Conservation (phyloP, 2,113 vertebrate species). For the Oxyura jamaicensis region DNA sequence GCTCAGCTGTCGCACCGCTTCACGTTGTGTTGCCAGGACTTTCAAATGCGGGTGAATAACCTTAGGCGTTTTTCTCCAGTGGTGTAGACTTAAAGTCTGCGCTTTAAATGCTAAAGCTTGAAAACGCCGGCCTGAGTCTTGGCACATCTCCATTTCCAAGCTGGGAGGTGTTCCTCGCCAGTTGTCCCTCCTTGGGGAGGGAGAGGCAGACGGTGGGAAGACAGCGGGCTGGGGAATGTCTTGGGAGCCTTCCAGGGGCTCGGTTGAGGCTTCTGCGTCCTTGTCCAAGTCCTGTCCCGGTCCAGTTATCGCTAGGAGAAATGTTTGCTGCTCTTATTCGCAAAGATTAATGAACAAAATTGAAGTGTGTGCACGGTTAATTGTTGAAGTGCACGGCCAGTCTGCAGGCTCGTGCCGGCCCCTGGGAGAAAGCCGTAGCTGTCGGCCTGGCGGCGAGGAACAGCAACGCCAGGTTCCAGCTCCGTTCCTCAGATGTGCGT, state of each 20-base stretch:
- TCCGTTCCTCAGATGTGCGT: neutral
- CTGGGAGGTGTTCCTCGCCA: constrained; percentile 1
- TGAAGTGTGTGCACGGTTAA: neutral
- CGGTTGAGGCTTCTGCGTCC: constrained; percentile 10
- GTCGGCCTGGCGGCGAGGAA: neutral
- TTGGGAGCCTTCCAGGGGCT: constrained; percentile 55
- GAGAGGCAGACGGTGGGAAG: constrained; percentile 61
- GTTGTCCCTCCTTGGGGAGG: constrained; percentile 31
- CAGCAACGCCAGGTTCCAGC: neutral
- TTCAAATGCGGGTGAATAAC: constrained; percentile 14
- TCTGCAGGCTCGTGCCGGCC: neutral
- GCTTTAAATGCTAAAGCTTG: neutral
- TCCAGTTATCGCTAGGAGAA: neutral
- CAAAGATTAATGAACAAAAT: neutral
- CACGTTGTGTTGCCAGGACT: neutral
- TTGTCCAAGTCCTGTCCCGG: constrained; percentile 47
- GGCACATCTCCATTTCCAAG: neutral
- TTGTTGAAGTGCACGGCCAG: neutral
- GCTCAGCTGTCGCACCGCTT: neutral
- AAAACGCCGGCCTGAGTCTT: neutral
- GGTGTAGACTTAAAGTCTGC: neutral
- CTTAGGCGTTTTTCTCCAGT: constrained; percentile 1
- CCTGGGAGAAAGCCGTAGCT: neutral
- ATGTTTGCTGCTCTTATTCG: neutral
- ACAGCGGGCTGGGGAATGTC: constrained; percentile 16